Conservation (phyloP, 64 coral and sea anemone genomes). For the Dendronephthya gigantea region DNA sequence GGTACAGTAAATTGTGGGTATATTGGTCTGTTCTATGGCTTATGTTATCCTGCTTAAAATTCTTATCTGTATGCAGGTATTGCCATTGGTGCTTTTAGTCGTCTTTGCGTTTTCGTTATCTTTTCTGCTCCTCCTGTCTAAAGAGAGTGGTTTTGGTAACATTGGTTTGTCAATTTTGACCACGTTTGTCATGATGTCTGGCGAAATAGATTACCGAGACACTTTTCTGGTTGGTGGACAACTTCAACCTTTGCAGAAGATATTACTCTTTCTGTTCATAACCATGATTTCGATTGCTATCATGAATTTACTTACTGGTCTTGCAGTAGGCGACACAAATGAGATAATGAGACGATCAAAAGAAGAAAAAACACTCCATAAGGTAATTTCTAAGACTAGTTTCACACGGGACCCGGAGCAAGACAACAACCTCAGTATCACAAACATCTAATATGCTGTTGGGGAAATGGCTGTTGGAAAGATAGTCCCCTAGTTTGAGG, state of each 20-base stretch:
- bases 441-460: too few species aligned
- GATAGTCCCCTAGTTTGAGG: too few species aligned
- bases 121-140: not conserved
- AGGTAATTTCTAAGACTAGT: too few species aligned
- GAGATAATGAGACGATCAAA: not conserved
- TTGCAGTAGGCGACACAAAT: not conserved
- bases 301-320: too few species aligned
- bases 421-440: too few species aligned
- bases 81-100: not conserved
- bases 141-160: not conserved
- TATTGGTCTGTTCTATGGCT: too few species aligned
- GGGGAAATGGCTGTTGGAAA: too few species aligned
- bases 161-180: not conserved
- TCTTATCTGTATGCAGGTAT: not conserved
- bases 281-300: not conserved
- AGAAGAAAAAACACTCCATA: not conserved
- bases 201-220: not conserved
- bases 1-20: too few species aligned
- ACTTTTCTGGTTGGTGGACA: not conserved
- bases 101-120: not conserved
- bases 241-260: not conserved
- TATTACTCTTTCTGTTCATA: not conserved
- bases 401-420: too few species aligned
- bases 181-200: not conserved
- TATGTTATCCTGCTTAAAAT: too few species aligned